Base-by-base conservation (phyloP, 1,140 invertebrate genomes). In the Rhagoletis zephyria region DNA sequence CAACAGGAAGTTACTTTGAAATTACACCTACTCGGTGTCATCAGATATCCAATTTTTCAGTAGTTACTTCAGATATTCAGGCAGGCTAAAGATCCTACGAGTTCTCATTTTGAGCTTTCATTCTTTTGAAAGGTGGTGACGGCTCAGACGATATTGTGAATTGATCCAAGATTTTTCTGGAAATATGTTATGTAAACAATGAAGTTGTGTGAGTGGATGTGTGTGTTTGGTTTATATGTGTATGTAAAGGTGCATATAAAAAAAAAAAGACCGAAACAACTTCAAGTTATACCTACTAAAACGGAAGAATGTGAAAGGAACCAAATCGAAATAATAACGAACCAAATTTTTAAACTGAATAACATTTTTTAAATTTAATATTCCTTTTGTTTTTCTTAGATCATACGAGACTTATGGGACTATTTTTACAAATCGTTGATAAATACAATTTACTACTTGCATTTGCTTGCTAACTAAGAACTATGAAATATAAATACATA, bases 401-500 rank as follows among this genome's bases (percentile, higher is more conserved):
- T 81, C 9, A 81, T 56, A 19, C 45, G 40, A 74, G 45, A 5
- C 67, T 16, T 74, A 74, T 30, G 30, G 30, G 30, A 74, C 67
- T 74, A 74, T 10, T 45, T 74, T 74, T 74, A 74, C 67, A 48
- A 70, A 16, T 70, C 16, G 67, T 10, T 42, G 65, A 45, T 70
- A 70, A 70, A 77, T 77, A 77, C 70, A 77, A 51, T 77, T 77
- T n/a, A 19, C 70, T 81, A 81, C 74, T 81, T 56, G 45, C 48
- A 81, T 81, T 56, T 81, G 48, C 74, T 14, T 16, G 74, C 74
- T 81, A 81, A 59, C 74, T 81, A 81, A 48, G 6, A 6, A 81
- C 48, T 81, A 19, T 56, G 74, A 19, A 74, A n/a, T 74, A 74
- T 14, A 14, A 4, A 63, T 67, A 67, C 30, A 9, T 67, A 30